phyloP scores from a whole-genome alignment of 2,113 vertebrate genomes.

The Noturus placidus region DNA sequence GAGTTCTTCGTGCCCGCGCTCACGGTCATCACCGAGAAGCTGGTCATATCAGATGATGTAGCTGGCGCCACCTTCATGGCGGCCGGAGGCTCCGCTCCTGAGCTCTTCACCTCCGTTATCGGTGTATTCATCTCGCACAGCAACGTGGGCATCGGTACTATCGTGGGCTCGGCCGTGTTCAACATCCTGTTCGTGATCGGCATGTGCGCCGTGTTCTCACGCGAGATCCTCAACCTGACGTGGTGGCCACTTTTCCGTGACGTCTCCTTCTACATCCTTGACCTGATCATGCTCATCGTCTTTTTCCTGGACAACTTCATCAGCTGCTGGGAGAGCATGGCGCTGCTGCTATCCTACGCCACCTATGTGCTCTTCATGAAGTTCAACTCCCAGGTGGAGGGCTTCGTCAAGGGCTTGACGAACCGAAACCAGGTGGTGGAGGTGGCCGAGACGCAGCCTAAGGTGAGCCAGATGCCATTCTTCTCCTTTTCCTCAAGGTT shows the following conservation, averaged over 20 bases:
- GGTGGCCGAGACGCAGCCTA: slow-evolving; percentile 87
- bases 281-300: slow-evolving; percentile 92
- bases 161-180: slow-evolving; percentile 96
- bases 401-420: slow-evolving; percentile 81
- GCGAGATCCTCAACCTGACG: slow-evolving; percentile 92
- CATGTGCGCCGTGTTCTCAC: slow-evolving; percentile 98
- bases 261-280: slow-evolving; percentile 95
- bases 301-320: slow-evolving; percentile 98
- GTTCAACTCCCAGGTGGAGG: slow-evolving; percentile 88
- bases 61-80: slow-evolving; percentile 98
- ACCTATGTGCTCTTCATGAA: slow-evolving; percentile 97
- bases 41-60: slow-evolving; percentile 93
- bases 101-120: slow-evolving; percentile 98
- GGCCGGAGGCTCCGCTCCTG: slow-evolving; percentile 94
- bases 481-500: slow-evolving; percentile 47
- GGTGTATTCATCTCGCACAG: slow-evolving; percentile 97
- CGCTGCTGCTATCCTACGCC: slow-evolving; percentile 82
- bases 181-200: slow-evolving; percentile 98
- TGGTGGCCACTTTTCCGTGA: slow-evolving; percentile 99
- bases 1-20: slow-evolving; percentile 98
- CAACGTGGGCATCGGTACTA: slow-evolving; percentile 97
- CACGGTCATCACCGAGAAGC: slow-evolving; percentile 95
- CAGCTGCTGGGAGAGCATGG: slow-evolving; percentile 88
- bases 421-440: slow-evolving; percentile 94
- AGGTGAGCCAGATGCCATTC: slow-evolving; percentile 77